Evolutionary conservation across 2,113 vertebrate species (phyloP), one percentile per base, ranked within the genome.

Genomic region (Corythornis cristatus): DNA sequence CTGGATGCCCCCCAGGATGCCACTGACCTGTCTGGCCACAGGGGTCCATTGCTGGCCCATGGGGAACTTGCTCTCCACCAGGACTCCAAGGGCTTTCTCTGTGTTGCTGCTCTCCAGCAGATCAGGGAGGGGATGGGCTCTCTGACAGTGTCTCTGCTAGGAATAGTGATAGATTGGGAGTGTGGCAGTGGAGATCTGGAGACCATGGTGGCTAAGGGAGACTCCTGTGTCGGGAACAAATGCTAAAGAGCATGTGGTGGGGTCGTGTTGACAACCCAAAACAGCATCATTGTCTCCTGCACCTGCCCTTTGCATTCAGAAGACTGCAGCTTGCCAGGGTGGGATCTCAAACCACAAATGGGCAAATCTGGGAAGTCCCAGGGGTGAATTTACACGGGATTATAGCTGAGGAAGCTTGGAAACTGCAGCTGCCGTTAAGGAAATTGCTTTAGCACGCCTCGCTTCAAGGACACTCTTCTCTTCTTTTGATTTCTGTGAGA

Each of bases 251-350:
- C 4, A 15, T 3, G 4, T 31, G 10, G 15, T 35, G 40, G 20
- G 15, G 10, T 42, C 0, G 0, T 31, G 56, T 1, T 0, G 0
- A n/a, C 56, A 48, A 11, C 20, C 20, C 71, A 45, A 46, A 67
- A 15, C 12, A 58, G 7, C 18, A 2, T 2, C 29, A 5, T 43
- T 48, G 22, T 40, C 54, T 64, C 50, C 74, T 72, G 33, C 8
- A 26, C 25, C 42, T 84, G 57, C 57, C 4, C 0, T n/a, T 53
- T 20, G 14, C 4, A 1, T 18, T 26, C 19, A 40, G n/a, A 68
- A 31, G 25, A 35, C 2, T 1, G 4, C 5, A 19, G 45, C 13
- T 87, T 50, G 74, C 19, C 23, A 42, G 15, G 17, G 35, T 14
- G 15, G 61, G 17, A 54, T 80, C 73, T 83, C 54, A 66, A 72